Evolutionary conservation across 1,140 invertebrate genomes (phyloP).

Genomic region (Steinernema feltiae): DNA sequence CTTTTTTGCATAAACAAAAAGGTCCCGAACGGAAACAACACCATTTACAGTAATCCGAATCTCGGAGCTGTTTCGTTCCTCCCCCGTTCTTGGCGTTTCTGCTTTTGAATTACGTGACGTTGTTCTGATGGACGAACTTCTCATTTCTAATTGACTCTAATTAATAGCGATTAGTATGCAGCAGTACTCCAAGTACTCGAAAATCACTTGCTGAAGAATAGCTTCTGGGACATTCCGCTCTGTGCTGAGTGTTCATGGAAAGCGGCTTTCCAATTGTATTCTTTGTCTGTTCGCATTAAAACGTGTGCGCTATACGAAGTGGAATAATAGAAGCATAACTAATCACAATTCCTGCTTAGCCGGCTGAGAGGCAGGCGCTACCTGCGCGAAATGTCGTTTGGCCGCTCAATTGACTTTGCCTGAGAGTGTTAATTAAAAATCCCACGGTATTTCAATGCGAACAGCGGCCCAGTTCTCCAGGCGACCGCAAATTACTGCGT

Average conservation of each 20-base stretch:
- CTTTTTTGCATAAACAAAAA: background rate
- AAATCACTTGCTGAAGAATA: background rate
- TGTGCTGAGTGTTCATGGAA: too few relatives aligned
- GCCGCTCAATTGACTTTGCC: background rate
- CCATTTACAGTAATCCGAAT: too few relatives aligned
- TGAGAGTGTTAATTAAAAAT: constrained; percentile 12
- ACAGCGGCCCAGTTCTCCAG: background rate
- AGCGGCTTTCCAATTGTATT: too few relatives aligned
- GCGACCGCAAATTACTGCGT: background rate
- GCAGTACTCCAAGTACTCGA: background rate
- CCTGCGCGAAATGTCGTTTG: constrained; percentile 4
- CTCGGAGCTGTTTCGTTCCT: background rate
- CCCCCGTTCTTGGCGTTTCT: too few relatives aligned
- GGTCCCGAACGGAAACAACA: background rate
- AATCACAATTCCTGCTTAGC: background rate
- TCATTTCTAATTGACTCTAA: constrained; percentile 1
- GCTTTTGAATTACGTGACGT: too few relatives aligned
- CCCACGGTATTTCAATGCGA: constrained; percentile 8
- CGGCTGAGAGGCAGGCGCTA: background rate
- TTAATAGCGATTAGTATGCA: background rate
- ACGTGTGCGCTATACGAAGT: background rate
- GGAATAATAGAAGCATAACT: constrained; percentile 1
- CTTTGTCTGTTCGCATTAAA: background rate
- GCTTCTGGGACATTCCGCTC: too few relatives aligned
- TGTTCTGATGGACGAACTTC: background rate